phyloP scores from a whole-genome alignment of 2,888 invertebrate genomes.

The Cephus pygmeus region DNA sequence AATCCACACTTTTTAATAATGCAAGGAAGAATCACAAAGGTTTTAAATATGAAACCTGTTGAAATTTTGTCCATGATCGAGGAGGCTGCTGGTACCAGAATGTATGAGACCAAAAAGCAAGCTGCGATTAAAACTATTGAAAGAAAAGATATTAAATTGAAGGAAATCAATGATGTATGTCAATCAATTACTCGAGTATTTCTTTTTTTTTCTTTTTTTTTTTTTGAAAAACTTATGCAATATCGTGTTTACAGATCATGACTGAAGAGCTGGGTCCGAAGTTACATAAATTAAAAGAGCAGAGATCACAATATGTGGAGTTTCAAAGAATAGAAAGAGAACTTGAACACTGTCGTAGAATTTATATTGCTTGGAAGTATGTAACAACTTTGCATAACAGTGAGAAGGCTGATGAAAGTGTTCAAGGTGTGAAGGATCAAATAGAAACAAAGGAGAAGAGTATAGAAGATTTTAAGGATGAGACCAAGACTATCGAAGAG shows the following conservation, averaged over 20 bases:
- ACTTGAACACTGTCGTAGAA: constrained; percentile 81
- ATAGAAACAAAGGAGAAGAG: constrained; percentile 69
- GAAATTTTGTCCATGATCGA: constrained; percentile 98
- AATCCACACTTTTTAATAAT: constrained; percentile 99
- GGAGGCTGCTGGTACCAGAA: constrained; percentile 97
- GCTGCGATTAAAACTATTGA: constrained; percentile 87
- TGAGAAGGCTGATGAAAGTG: constrained; percentile 68
- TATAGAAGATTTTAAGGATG: constrained; percentile 70
- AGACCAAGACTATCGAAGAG: constrained; percentile 70
- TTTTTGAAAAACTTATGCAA: background rate
- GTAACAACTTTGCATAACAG: constrained; percentile 69
- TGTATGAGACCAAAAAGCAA: constrained; percentile 95
- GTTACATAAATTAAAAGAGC: constrained; percentile 85
- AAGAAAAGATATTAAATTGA: constrained; percentile 91
- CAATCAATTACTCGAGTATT: background rate
- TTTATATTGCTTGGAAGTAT: constrained; percentile 81
- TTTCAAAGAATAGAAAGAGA: constrained; percentile 88
- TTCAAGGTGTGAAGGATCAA: constrained; percentile 70
- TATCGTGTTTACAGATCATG: constrained; percentile 69
- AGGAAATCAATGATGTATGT: constrained; percentile 83
- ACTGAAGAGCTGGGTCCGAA: constrained; percentile 92
- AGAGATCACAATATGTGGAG: constrained; percentile 86
- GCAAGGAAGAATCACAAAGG: constrained; percentile 99
- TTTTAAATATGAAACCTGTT: constrained; percentile 97
- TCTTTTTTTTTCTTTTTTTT: too few species aligned